Evolutionary conservation across 2,797 vertebrate genomes (phyloP), one percentile per base, ranked within the genome.

Genomic region (Percopsis omiscomaycus): DNA sequence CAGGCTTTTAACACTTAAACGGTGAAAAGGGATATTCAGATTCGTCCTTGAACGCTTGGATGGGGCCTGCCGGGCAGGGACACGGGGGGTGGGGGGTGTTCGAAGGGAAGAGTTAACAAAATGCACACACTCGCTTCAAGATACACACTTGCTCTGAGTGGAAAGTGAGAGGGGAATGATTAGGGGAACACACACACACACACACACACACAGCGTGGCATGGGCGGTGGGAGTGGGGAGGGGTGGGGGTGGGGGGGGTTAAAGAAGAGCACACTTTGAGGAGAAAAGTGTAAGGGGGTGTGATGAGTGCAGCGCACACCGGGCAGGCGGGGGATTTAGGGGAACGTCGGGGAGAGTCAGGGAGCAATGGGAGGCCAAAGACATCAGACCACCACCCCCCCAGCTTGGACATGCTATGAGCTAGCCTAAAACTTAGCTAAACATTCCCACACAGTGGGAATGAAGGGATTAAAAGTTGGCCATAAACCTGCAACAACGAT

Each of bases 1-100:
- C 88, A 92, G 92, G 91, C 92, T 94, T 93, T 93, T 93, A 94
- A 93, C 92, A 92, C 91, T 93, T 92, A 89, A 92, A 91, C 83
- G 91, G 90, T 90, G 90, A 90, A 92, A 92, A 92, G 82, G 86
- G 86, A 93, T 92, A 93, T 93, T 93, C 89, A 91, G 90, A 93
- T 92, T 93, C 89, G 92, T 92, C 92, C 93, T 93, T 93, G 91
- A 92, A 89, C 81, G 85, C 91, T 85, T 89, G 86, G 83, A 89
- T 84, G 75, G 84, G 84, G 84, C 85, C 84, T 85, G 85, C 84
- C 86, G 88, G 69, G 87, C 81, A 74, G 86, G 84, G 84, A 55
- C 13, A 45, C 44, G 5, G 88, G 51, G 46, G 61, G 8, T 9
- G 50, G 9, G 70, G 9, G 66, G 68, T 73, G 81, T 73, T 81